Evolutionary conservation across 2,113 vertebrate genomes (phyloP).

Genomic region (Talpa occidentalis): DNA sequence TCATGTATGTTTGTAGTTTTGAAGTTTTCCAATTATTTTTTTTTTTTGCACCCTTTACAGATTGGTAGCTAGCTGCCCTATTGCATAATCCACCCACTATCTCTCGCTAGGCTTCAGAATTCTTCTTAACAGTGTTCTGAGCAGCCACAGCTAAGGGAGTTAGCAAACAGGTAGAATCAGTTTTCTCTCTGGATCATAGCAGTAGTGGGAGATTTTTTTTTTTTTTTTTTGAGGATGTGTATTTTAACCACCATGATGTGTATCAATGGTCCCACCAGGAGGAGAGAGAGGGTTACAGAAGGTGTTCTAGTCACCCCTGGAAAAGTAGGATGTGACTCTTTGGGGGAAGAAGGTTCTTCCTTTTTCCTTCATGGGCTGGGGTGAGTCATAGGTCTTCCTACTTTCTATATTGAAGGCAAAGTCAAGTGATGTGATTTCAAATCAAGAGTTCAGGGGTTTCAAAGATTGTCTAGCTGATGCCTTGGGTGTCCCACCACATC

Average conservation of each 20-base stretch:
- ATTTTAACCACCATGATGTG: not conserved
- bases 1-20: not conserved
- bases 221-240: not conserved
- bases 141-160: not conserved
- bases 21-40: not conserved
- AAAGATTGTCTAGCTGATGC: not conserved
- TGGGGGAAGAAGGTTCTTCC: not conserved
- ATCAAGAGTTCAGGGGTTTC: slow-evolving; percentile 6
- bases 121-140: not conserved
- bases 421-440: not conserved
- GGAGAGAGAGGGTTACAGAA: not conserved
- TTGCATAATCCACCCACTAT: not conserved
- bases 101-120: not conserved
- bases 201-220: not conserved
- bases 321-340: not conserved
- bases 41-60: not conserved
- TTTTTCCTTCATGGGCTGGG: not conserved
- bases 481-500: not conserved
- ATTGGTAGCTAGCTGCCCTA: not conserved
- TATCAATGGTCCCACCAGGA: not conserved
- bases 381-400: not conserved
- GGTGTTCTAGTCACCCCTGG: not conserved
- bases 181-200: not conserved
- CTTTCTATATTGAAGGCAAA: not conserved
- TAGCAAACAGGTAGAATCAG: not conserved